Evolutionary conservation across 2,113 vertebrate species (phyloP).

Genomic region (Riparia riparia): DNA sequence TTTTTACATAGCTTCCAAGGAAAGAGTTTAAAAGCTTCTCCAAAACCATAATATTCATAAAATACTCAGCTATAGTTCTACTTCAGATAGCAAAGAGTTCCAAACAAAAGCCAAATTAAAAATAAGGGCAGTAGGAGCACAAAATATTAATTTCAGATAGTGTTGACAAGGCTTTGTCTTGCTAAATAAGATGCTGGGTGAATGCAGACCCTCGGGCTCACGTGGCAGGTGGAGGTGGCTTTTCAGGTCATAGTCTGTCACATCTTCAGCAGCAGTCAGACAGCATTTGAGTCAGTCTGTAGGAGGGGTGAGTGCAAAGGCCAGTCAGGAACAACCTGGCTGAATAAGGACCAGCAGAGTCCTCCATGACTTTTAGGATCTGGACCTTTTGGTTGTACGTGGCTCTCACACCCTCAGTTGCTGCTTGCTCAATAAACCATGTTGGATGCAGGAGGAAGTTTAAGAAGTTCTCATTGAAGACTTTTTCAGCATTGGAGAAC

Average conservation of each 20-base stretch:
- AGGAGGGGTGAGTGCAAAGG: background rate
- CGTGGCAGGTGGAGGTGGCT: background rate
- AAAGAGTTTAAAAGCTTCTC: background rate
- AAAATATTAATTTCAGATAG: background rate
- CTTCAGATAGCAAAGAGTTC: background rate
- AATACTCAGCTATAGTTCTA: background rate
- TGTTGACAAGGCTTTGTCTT: background rate
- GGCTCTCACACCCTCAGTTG: background rate
- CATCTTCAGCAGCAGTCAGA: background rate
- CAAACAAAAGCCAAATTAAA: background rate
- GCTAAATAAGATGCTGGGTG: background rate
- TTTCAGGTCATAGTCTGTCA: background rate
- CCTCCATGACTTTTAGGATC: background rate
- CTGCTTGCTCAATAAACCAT: background rate
- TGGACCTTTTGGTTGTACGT: background rate
- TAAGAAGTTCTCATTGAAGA: background rate
- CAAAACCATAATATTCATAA: background rate
- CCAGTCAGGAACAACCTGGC: background rate
- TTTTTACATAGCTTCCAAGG: background rate
- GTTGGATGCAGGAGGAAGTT: background rate
- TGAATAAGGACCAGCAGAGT: background rate
- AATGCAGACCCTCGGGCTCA: background rate
- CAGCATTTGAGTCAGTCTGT: background rate
- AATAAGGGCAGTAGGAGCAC: background rate
- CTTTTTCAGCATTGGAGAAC: background rate